These are phyloP conservation scores for Enteromius viviparus DNA, from an alignment of 2,797 vertebrate genomes.

Conservation along the genomic window DNA sequence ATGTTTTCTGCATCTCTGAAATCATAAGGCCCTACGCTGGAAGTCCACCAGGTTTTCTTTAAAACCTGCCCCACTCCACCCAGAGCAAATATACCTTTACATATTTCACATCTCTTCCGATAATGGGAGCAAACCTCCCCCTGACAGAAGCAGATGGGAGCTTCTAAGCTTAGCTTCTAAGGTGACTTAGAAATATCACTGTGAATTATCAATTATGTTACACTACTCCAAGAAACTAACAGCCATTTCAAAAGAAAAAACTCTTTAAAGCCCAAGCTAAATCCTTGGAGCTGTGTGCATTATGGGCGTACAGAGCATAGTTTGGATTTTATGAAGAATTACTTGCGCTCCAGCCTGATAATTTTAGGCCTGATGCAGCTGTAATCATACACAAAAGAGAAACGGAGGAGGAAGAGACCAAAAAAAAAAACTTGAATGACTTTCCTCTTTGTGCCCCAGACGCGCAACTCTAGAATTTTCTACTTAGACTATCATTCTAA, in stretches of 20 bases:
- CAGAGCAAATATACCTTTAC: neutral
- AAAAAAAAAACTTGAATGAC: neutral
- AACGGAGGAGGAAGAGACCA: slow-evolving; percentile 28
- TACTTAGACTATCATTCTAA: neutral
- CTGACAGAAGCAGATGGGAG: neutral
- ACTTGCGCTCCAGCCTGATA: slow-evolving; percentile 19
- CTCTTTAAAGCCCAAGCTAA: slow-evolving; percentile 17
- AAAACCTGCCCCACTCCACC: neutral
- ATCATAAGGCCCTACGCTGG: neutral
- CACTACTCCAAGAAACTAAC: neutral
- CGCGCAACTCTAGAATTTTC: neutral
- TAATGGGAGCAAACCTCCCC: neutral
- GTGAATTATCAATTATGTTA: neutral
- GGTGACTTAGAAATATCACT: neutral
- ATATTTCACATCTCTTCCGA: neutral
- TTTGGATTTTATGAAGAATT: slow-evolving; percentile 41
- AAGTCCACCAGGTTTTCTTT: slow-evolving; percentile 3
- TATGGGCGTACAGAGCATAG: slow-evolving; percentile 17
- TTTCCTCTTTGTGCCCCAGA: neutral
- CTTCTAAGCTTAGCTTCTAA: neutral
- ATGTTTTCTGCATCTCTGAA: neutral
- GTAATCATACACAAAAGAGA: neutral
- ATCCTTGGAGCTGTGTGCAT: neutral
- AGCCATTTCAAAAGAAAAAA: slow-evolving; percentile 6
- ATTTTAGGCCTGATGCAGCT: slow-evolving; percentile 24